phyloP scores from a whole-genome alignment of 2,888 invertebrate species.

The Caenorhabditis macrosperma region DNA sequence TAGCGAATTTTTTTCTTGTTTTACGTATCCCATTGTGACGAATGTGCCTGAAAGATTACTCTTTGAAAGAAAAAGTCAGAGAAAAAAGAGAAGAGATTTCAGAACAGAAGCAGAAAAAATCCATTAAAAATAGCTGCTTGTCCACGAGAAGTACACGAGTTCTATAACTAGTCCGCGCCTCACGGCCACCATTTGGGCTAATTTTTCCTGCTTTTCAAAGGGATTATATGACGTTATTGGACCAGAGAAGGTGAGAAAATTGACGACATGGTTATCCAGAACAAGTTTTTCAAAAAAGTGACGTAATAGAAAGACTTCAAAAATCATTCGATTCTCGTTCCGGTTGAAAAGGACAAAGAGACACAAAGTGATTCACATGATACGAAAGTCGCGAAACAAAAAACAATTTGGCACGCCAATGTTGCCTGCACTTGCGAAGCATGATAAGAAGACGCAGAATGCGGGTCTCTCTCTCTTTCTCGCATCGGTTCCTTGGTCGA shows the following conservation, averaged over 20 bases:
- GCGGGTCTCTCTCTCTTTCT: neutral
- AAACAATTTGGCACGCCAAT: constrained; percentile 34
- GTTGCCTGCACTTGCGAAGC: constrained; percentile 28
- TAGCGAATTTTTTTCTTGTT: constrained; percentile 37
- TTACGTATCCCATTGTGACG: constrained; percentile 31
- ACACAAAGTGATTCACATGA: constrained; percentile 34
- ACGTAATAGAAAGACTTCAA: constrained; percentile 8
- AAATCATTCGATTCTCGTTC: constrained; percentile 23
- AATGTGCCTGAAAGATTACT: constrained; percentile 7
- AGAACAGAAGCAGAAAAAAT: neutral
- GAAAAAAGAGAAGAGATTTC: neutral
- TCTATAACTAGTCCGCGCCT: neutral
- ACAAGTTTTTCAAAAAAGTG: constrained; percentile 3
- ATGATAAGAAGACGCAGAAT: neutral
- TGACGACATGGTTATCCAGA: neutral
- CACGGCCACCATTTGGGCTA: neutral
- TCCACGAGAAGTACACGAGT: constrained; percentile 21
- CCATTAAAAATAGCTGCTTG: constrained; percentile 5
- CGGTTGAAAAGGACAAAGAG: constrained; percentile 13
- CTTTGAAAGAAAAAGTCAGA: neutral
- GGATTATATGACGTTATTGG: neutral
- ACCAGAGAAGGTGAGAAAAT: neutral
- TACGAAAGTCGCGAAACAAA: constrained; percentile 32
- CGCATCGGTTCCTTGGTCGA: neutral
- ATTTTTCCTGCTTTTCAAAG: neutral